These are phyloP conservation scores for Drosophila anceps DNA, from an alignment of 2,888 invertebrate species.

Conservation along the genomic window DNA sequence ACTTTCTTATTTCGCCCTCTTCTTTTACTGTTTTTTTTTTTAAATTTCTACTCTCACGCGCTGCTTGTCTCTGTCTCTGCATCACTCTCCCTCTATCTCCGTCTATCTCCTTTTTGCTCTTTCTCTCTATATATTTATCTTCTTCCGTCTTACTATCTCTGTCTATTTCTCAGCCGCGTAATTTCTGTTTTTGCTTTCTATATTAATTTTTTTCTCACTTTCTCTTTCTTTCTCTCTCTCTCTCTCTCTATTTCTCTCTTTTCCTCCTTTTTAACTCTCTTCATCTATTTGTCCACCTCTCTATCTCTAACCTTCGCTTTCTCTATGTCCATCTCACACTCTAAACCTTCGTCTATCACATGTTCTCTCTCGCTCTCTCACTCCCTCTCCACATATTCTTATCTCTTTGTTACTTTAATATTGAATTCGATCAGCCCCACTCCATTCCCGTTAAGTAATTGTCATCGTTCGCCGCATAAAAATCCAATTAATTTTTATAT, in stretches of 20 bases:
- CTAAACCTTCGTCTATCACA: too few relatives aligned
- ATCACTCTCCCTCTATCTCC: background rate
- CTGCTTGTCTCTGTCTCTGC: too few relatives aligned
- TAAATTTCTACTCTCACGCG: background rate
- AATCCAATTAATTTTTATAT: slow-evolving; percentile 77
- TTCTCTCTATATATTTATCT: background rate
- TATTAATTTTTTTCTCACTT: background rate
- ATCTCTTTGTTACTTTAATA: background rate
- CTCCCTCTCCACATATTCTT: background rate
- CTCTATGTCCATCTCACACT: too few relatives aligned
- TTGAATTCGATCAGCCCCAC: slow-evolving; percentile 13
- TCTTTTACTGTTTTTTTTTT: background rate
- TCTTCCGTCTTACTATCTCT: background rate
- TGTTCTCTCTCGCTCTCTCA: background rate
- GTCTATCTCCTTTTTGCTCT: background rate
- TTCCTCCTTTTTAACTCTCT: background rate
- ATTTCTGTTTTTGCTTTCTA: too few relatives aligned
- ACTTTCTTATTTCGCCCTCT: background rate
- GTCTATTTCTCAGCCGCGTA: too few relatives aligned
- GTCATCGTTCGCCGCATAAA: slow-evolving; percentile 34
- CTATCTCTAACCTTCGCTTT: background rate
- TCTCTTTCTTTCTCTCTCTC: background rate
- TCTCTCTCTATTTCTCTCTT: background rate
- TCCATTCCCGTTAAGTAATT: slow-evolving; percentile 25
- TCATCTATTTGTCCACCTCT: background rate